Evolutionary conservation across 2,113 vertebrate genomes (phyloP), one percentile per base, ranked within the genome.

Genomic region (human (Homo sapiens)): DNA sequence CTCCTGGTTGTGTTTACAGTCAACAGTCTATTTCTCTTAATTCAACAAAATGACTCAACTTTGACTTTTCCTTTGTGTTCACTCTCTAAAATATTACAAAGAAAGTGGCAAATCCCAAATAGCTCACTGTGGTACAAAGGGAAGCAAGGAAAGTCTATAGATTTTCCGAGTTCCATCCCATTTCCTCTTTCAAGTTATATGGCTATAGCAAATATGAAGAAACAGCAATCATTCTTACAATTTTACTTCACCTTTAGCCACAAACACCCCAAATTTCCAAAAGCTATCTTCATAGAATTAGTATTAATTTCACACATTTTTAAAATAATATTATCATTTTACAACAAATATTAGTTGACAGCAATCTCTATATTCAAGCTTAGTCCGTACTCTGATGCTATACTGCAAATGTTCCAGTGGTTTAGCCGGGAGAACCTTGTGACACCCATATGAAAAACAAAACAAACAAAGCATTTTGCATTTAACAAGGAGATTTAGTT

Each of bases 151-250:
- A 75, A 40, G 1, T 90, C 66, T 50, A 50, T 48, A 83, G n/a
- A 89, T 87, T 90, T 97, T 79, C 55, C 59, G 64, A 88, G 87
- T 68, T 80, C 64, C 55, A 40, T 23, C 14, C 6, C 32, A 35
- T 68, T 68, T 35, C 7, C 32, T 22, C 57, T 92, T 97, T 91
- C 72, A 87, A 88, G 68, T 89, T 81, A 66, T 45, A 80, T 27
- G 40, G 43, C 27, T 59, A n/a, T 27, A 64, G 57, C 43, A 94
- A 93, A 80, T 88, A 84, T 81, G 84, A 97, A 73, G 61, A 89
- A 97, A 95, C 76, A 90, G 14, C 80, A 90, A 94, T 93, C 94
- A 95, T 94, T 93, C 59, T 97, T 93, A 97, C 85, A 98, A 72
- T 22, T 43, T 82, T 57, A 40, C n/a, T 94, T 93, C 92, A 95